Percentiles rank a stretch among this genome's conserved stretches.
These are phyloP conservation scores for Oceanodroma leucorhoa DNA, from an alignment of 2,797 vertebrate species.

Conservation along the genomic window DNA sequence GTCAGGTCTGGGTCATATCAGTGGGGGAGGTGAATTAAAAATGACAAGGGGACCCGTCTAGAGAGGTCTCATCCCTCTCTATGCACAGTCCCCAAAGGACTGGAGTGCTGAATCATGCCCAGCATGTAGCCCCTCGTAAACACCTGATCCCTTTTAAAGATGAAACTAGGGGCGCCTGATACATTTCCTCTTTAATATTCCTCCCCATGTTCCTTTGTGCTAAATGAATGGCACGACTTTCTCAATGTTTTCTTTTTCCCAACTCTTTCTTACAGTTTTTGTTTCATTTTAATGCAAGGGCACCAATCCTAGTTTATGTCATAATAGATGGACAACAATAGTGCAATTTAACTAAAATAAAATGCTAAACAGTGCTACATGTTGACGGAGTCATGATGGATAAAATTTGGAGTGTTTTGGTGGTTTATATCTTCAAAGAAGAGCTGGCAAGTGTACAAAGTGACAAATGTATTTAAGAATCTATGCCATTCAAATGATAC, in stretches of 20 bases:
- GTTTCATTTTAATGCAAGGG: conserved; percentile 39
- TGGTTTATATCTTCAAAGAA: conserved; percentile 69
- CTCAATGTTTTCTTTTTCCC: neutral
- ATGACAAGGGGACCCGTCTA: neutral
- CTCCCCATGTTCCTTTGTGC: neutral
- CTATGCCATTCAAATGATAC: conserved; percentile 69
- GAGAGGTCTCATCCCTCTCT: neutral
- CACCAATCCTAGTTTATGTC: conserved; percentile 58
- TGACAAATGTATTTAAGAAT: conserved; percentile 74
- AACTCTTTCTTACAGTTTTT: conserved; percentile 10
- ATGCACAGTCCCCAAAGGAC: neutral
- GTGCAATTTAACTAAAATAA: conserved; percentile 67
- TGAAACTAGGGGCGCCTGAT: neutral
- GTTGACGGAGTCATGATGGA: conserved; percentile 59
- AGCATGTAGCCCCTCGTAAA: neutral
- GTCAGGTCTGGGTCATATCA: neutral
- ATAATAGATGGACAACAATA: conserved; percentile 63
- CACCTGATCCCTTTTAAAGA: neutral
- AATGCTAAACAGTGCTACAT: conserved; percentile 69
- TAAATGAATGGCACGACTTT: neutral
- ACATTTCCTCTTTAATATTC: neutral
- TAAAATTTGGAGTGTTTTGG: conserved; percentile 65
- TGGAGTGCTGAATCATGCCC: neutral
- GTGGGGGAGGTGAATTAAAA: neutral
- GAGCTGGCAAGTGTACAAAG: conserved; percentile 61